Base-by-base conservation (phyloP, 2,797 vertebrate species). In the Nothura maculosa region DNA sequence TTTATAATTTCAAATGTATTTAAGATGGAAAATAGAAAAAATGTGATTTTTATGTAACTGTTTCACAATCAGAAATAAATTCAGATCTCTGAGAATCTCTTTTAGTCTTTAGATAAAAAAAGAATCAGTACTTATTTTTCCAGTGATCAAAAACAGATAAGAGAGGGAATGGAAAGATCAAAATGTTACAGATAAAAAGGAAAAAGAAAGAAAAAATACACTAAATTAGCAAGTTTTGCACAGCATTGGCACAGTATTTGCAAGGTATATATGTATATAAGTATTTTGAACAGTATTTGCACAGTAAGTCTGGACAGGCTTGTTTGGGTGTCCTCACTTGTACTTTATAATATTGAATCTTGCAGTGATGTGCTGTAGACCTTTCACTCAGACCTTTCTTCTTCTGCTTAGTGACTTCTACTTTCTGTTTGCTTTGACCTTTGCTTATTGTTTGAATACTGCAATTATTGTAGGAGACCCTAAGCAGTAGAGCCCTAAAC, bases 321-420 rank as follows among this genome's bases (percentile, higher is more conserved):
- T 88, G 16, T 34, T 94, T 34, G 88, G 12, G 62, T 47, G 43
- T 58, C 47, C 27, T 89, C 25, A 45, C 20, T 87, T 19, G 27
- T 85, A 22, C 28, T 70, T 85, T 81, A 7, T 36, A 72, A 66
- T 55, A 69, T 45, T 81, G 52, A 68, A 69, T 76, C 32, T 48
- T 75, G 8, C 50, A 83, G n/a, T 75, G 62, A 60, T 25, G 1
- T 79, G 30, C 21, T 58, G 9, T 76, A 25, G 38, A 78, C 91
- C 66, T 89, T 90, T 40, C 88, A 25, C 68, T 91, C 72, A 68
- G 43, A 76, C 45, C 22, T 82, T 87, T 57, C 40, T 79, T 90
- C 25, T 40, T 42, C 25, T 1, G 4, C 43, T 55, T 93, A 82
- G 74, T 82, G 61, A 80, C 58, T 90, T 88, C 67, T 47, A 8